Base-by-base conservation (phyloP, 2,113 vertebrate species). In the Vombatus ursinus region DNA sequence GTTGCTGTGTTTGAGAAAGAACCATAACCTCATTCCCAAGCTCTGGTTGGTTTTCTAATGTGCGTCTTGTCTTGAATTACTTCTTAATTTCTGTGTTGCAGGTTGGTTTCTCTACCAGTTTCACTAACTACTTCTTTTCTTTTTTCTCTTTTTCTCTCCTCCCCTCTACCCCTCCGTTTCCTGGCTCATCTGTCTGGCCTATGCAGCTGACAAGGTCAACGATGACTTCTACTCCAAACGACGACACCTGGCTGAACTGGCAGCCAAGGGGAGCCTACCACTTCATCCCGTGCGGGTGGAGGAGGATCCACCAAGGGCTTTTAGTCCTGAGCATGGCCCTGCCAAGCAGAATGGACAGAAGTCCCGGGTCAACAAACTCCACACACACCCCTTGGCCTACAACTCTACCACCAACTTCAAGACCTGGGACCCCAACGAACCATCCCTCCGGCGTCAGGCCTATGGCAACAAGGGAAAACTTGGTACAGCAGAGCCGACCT, bases 181-280 rank as follows among this genome's bases (percentile, higher is more conserved):
- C 92, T 37, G 3, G 7, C 50, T 77, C 37, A 12, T 47, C 22
- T 91, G 91, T 23, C 89, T 52, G 91, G 93, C 9, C 57, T 94
- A 57, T 95, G 92, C 48, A 99, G 99, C 99, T 25, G 99, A 99
- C 98, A 99, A 99, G 98, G 99, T 99, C 97, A 99, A 99, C 0
- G 99, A 99, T 0, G 99, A 99, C 97, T 98, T 99, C 98, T 99
- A 99, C 98, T 98, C 97, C 97, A 99, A 99, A 94, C 99, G 99
- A 0, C 99, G 99, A 0, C 99, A 99, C 90, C 99, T 99, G 98
- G 99, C 99, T 0, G 99, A 99, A 97, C 98, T 99, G 97, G 99
- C 99, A 0, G 98, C 99, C 3, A 99, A 99, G 97, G 99, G 99
- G 5, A 99, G 98, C 93, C 98, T 99, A 92, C 99, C 99, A 3